Base-by-base conservation (phyloP, 2,888 invertebrate genomes). In the Epistrophe eligans region DNA sequence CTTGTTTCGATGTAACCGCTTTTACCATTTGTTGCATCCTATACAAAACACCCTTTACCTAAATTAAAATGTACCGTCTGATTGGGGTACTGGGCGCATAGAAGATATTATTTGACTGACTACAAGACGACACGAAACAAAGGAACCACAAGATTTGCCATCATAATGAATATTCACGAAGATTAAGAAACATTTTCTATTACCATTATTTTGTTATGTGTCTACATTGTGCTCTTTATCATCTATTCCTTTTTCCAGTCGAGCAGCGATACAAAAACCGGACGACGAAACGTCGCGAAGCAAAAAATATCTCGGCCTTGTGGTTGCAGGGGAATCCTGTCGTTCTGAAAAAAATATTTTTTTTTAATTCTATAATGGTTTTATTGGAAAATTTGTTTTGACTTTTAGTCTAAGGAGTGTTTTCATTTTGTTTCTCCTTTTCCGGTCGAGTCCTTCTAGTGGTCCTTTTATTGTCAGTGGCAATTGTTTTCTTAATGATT, bases 81-180 rank as follows among this genome's bases (percentile, higher is more conserved):
- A 35, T 32, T 4, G 7, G 7, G 38, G 9, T 10, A 10, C 38
- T 38, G 17, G 13, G 9, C 1, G 4, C 0, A 19, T 15, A 13
- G 40, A 0, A 1, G 15, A n/a, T n/a, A 24, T 13, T 6, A 13
- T 11, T 19, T 52, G 13, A 19, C 52, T 24, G 52, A 24, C 24
- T 17, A 9, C 17, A 48, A 48, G 0, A n/a, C n/a, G 7, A 24
- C 17, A 48, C 32, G 57, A 24, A 24, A n/a, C 57, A 9, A 40
- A 40, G 11, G 43, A 4, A 0, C 24, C 24, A 24, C 17, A 43
- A n/a, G 17, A n/a, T 57, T 35, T 17, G 35, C 9, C 48, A 57
- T 79, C 55, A 79, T 90, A 91, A 91, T 91, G 91, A 92, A 92
- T 92, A 92, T 92, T 92, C 91, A 92, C 91, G 90, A 91, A 90